Conservation (phyloP, 92 coral and sea anemone genomes). For the Palythoa grandis region DNA sequence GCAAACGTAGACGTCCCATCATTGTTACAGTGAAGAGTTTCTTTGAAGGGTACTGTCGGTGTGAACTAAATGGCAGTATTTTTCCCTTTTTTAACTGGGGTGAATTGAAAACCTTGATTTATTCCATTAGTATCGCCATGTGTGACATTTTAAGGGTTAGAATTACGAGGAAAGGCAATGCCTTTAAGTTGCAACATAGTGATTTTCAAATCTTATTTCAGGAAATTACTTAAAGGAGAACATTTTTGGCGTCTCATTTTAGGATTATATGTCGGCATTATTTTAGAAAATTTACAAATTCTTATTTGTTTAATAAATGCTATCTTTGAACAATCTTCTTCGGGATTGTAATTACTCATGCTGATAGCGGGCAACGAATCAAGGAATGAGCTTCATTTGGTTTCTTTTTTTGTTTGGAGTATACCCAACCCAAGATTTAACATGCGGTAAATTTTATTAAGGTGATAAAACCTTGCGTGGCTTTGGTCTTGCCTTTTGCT, state of each 20-base stretch:
- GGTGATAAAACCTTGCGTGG: not conserved
- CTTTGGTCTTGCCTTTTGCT: not conserved
- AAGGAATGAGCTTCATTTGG: no score
- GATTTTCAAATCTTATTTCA: not conserved
- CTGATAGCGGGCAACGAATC: not conserved
- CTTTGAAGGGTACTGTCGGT: not conserved
- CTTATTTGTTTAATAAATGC: not conserved
- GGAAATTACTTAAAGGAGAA: not conserved
- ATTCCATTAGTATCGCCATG: not conserved
- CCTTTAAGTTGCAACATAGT: not conserved
- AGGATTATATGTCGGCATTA: not conserved
- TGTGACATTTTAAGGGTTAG: not conserved
- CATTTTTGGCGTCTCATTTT: not conserved
- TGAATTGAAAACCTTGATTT: not conserved
- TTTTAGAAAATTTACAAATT: not conserved
- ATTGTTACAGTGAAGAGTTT: not conserved
- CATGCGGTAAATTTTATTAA: no score
- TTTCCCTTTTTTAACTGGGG: not conserved
- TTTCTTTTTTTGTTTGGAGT: no score
- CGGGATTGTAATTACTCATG: not conserved
- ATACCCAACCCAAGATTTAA: no score
- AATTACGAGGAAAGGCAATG: not conserved
- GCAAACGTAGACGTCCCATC: not conserved
- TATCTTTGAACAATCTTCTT: not conserved
- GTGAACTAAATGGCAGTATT: not conserved